Conservation (phyloP, 2,113 vertebrate genomes). For the Lethenteron reissneri region DNA sequence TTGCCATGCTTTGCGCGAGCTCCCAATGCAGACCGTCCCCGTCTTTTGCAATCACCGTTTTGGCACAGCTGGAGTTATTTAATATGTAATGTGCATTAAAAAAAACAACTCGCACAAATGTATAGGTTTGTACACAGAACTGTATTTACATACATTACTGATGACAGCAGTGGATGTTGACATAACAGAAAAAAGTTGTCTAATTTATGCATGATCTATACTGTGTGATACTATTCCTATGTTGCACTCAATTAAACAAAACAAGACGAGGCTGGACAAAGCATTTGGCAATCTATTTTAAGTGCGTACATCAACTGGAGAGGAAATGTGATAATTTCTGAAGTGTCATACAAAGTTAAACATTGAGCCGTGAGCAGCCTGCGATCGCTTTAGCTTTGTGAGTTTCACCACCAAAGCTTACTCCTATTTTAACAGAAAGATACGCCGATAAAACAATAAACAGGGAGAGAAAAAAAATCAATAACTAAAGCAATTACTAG, state of each 20-base stretch:
- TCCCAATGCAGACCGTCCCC: not conserved
- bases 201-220: not conserved
- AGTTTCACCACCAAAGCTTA: not conserved
- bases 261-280: not conserved
- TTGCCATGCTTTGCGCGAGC: not conserved
- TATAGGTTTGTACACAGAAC: conserved; percentile 3
- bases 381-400: not conserved
- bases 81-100: not conserved
- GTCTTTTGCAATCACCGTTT: not conserved
- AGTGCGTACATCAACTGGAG: not conserved
- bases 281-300: conserved; percentile 4
- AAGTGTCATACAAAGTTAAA: not conserved
- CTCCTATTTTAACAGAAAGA: conserved; percentile 1
- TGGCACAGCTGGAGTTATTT: too few species aligned
- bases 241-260: not conserved
- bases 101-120: not conserved
- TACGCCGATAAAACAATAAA: not conserved
- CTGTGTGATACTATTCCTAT: not conserved
- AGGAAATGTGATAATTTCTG: not conserved
- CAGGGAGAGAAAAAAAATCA: not conserved
- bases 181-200: not conserved
- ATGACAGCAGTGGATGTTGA: not conserved
- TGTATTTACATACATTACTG: conserved; percentile 5
- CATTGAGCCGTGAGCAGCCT: not conserved
- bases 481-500: not conserved